Percentiles rank a stretch among this genome's conserved stretches.
phyloP scores from a whole-genome alignment of 2,113 vertebrate genomes.

The Sterna hirundo region DNA sequence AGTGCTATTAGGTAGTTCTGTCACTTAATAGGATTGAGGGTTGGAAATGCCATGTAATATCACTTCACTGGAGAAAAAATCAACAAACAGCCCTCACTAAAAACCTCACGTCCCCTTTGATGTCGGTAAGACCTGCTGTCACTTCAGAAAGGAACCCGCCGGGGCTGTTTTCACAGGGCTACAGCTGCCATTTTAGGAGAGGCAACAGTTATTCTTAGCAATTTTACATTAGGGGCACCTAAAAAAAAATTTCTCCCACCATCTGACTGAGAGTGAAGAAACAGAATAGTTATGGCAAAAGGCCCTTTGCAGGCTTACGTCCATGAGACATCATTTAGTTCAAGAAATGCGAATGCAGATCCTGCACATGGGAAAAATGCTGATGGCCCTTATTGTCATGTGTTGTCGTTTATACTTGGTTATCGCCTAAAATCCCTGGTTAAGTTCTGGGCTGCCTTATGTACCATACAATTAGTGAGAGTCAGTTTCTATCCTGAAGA shows the following conservation, averaged over 20 bases:
- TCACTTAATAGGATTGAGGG: constrained; percentile 68
- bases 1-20: constrained; percentile 68
- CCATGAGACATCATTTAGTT: background rate
- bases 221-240: background rate
- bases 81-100: constrained; percentile 60
- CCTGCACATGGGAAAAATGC: background rate
- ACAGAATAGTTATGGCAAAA: background rate
- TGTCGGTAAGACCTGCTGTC: constrained; percentile 30
- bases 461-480: background rate
- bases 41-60: constrained; percentile 70
- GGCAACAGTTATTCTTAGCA: constrained; percentile 56
- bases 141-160: constrained; percentile 25
- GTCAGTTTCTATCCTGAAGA: background rate
- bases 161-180: constrained; percentile 27
- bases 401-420: background rate
- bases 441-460: background rate
- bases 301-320: background rate
- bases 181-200: constrained; percentile 33
- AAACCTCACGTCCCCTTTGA: constrained; percentile 21
- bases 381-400: background rate
- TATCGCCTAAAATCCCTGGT: background rate
- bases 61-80: constrained; percentile 63
- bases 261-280: background rate
- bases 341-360: background rate
- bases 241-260: background rate